phyloP scores from a whole-genome alignment of 2,113 vertebrate species.

The Chauna torquata region DNA sequence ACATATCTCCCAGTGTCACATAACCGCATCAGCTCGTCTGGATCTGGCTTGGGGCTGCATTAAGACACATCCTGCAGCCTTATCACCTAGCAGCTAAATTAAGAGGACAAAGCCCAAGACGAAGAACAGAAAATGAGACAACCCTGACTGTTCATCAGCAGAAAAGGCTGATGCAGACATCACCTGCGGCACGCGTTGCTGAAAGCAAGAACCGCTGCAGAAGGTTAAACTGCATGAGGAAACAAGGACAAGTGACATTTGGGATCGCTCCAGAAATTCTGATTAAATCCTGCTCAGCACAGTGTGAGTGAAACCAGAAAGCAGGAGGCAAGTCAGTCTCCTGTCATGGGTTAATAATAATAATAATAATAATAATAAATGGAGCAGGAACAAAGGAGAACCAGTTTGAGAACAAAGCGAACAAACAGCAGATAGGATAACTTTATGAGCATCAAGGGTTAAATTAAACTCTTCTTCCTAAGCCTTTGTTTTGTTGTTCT shows the following conservation, averaged over 20 bases:
- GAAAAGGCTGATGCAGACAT: neutral
- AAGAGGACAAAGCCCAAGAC: neutral
- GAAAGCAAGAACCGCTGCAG: neutral
- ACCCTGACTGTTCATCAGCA: neutral
- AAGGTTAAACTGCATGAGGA: neutral
- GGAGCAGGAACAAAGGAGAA: neutral
- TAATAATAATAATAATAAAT: neutral
- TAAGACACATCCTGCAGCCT: neutral
- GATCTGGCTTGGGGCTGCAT: neutral
- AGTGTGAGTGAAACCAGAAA: neutral
- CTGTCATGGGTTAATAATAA: neutral
- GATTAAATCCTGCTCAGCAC: neutral
- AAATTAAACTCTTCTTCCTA: neutral
- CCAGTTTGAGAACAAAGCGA: neutral
- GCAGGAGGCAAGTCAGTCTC: neutral
- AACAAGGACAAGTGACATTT: neutral
- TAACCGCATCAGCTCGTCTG: accelerated
- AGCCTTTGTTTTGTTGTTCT: neutral
- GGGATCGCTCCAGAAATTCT: neutral
- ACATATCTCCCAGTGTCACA: neutral
- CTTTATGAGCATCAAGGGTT: neutral
- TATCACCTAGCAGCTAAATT: neutral
- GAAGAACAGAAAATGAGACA: neutral
- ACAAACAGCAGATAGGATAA: neutral
- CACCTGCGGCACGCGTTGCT: accelerated